A percentile compares a stretch with the other conserved stretches of the same genome.
Evolutionary conservation across 2,797 vertebrate species (phyloP).

Genomic region (Bucorvus abyssinicus): DNA sequence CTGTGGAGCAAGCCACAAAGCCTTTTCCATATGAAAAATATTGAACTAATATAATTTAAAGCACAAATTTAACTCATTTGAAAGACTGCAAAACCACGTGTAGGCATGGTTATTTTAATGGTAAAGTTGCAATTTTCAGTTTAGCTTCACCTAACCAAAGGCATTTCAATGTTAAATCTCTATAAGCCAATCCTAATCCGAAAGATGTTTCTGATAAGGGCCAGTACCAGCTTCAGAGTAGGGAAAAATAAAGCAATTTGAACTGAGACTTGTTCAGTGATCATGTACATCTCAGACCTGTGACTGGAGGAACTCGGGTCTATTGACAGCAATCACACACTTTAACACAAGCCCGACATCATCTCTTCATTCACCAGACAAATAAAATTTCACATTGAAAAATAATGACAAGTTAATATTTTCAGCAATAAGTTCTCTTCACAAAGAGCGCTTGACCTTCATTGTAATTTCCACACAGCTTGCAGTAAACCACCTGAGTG

Average conservation of each 20-base stretch:
- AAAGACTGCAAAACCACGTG: neutral
- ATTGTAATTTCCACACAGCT: constrained; percentile 41
- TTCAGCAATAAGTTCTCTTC: constrained; percentile 40
- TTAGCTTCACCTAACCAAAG: constrained; percentile 1
- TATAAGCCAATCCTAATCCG: neutral
- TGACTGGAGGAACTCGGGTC: neutral
- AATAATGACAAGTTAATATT: constrained; percentile 47
- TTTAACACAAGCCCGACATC: neutral
- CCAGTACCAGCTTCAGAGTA: neutral
- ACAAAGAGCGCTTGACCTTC: constrained; percentile 62
- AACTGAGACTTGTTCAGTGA: constrained; percentile 1
- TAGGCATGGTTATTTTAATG: neutral
- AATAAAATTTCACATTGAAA: constrained; percentile 39
- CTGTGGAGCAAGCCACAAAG: neutral
- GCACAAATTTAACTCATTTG: constrained; percentile 24
- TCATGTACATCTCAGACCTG: neutral
- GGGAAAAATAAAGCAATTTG: neutral
- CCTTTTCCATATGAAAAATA: constrained; percentile 3
- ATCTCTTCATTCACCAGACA: constrained; percentile 30
- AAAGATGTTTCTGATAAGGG: neutral
- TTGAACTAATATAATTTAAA: neutral
- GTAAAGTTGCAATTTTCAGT: neutral
- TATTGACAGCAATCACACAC: constrained; percentile 35
- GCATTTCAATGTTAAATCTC: neutral
- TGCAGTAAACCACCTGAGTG: constrained; percentile 54